Evolutionary conservation across 2,888 invertebrate species (phyloP).

Genomic region (Meandrusa payeni): DNA sequence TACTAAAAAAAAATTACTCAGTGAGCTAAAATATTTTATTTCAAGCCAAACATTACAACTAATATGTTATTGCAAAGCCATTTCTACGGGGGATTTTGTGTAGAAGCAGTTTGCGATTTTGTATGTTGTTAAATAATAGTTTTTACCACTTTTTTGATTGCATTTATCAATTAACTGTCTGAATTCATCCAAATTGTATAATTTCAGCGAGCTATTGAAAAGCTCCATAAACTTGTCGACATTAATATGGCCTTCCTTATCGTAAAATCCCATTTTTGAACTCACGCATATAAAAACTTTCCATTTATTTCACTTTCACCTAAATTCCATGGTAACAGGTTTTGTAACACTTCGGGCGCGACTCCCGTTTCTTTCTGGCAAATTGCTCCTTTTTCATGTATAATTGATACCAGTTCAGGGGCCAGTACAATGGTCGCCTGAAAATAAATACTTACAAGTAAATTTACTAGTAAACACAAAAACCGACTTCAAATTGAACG

Average conservation of each 20-base stretch:
- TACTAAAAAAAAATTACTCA: no score
- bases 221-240: conserved; percentile 4
- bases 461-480: no score
- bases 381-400: neutral
- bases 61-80: neutral
- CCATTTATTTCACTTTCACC: conserved; percentile 16
- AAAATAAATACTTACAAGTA: no score
- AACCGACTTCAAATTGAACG: no score
- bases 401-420: neutral
- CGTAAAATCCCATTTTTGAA: neutral
- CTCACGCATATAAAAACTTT: conserved; percentile 11
- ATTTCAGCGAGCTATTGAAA: neutral
- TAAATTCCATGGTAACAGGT: conserved; percentile 10
- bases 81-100: neutral
- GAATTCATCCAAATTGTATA: neutral
- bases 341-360: neutral
- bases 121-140: conserved; percentile 3
- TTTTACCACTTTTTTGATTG: conserved; percentile 1
- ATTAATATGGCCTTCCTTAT: neutral
- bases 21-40: no score
- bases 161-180: neutral
- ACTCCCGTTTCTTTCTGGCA: conserved; percentile 2
- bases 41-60: neutral
- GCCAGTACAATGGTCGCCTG: neutral
- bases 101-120: conserved; percentile 7